phyloP scores from a whole-genome alignment of 2,888 invertebrate genomes.

The Athetis lepigone region DNA sequence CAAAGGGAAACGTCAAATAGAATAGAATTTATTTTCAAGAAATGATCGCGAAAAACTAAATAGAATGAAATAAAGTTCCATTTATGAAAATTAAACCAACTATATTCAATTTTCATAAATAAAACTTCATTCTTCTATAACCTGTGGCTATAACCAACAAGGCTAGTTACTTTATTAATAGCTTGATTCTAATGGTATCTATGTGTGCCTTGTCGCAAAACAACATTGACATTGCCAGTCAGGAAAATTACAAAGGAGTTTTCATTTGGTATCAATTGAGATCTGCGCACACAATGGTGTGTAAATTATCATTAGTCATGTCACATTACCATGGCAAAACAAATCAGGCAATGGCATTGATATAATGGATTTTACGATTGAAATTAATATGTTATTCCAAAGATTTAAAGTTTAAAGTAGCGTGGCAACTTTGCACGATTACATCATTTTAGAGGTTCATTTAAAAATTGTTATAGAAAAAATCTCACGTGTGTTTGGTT shows the following conservation, averaged over 20 bases:
- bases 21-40: slow-evolving; percentile 17
- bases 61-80: background rate
- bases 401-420: slow-evolving; percentile 32
- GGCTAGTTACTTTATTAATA: background rate
- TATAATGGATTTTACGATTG: slow-evolving; percentile 47
- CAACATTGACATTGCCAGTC: slow-evolving; percentile 39
- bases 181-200: background rate
- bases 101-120: slow-evolving; percentile 8
- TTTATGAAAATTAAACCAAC: background rate
- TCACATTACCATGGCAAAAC: slow-evolving; percentile 46
- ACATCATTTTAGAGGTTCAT: slow-evolving; percentile 32
- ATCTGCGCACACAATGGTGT: slow-evolving; percentile 52
- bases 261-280: slow-evolving; percentile 36
- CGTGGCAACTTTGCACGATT: background rate
- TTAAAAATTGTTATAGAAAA: slow-evolving; percentile 30
- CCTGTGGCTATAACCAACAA: background rate
- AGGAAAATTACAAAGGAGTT: slow-evolving; percentile 19
- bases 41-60: background rate
- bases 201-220: slow-evolving; percentile 13
- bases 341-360: slow-evolving; percentile 39
- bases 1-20: slow-evolving; percentile 1
- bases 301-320: slow-evolving; percentile 56
- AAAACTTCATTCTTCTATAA: background rate
- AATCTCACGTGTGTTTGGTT: slow-evolving; percentile 26
- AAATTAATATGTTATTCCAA: slow-evolving; percentile 22